Base-by-base conservation (phyloP, 1,140 invertebrate species). In the Drosophila orena region DNA sequence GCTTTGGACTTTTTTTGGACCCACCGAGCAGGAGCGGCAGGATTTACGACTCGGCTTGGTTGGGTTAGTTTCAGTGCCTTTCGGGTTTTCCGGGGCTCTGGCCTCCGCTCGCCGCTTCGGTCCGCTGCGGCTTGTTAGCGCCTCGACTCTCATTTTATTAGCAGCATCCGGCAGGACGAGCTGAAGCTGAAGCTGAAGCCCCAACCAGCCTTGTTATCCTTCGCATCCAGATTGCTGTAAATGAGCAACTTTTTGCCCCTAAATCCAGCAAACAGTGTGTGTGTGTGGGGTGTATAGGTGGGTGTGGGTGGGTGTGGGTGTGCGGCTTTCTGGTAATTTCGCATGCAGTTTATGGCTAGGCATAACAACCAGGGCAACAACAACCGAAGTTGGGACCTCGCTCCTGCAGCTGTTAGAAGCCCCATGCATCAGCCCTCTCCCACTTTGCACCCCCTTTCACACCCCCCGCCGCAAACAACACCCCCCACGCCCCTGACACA, bases 321-420 rank as follows among this genome's bases (percentile, higher is more conserved):
- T 62, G 57, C 66, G 60, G 69, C 58, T 76, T 88, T 86, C 83
- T 73, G 79, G 83, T 70, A 83, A 88, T 88, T 86, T 89, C 83
- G 76, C 83, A 68, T 86, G 83, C 83, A 86, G 83, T 86, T 86
- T 86, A 86, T 86, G 83, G 60, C 83, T 70, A 68, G 79, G 75
- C 79, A 75, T 60, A 76, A 58, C 69, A 79, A 37, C 78, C 60
- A 64, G 54, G 66, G 30, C 66, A 54, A 15, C 58, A 47, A 52
- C 52, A 65, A 64, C 57, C 46, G 27, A 64, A 37, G 42, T 56
- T 22, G 40, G 66, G 44, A 7, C 40, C 35, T 38, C 57, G 42
- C 58, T 65, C 61, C 46, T 86, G 77, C 81, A 85, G 68, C 73
- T 85, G 81, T 58, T 80, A 65, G 65, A 44, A 46, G 56, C 30